Conservation (phyloP, 1,140 invertebrate species). For the Heliconius nattereri region DNA sequence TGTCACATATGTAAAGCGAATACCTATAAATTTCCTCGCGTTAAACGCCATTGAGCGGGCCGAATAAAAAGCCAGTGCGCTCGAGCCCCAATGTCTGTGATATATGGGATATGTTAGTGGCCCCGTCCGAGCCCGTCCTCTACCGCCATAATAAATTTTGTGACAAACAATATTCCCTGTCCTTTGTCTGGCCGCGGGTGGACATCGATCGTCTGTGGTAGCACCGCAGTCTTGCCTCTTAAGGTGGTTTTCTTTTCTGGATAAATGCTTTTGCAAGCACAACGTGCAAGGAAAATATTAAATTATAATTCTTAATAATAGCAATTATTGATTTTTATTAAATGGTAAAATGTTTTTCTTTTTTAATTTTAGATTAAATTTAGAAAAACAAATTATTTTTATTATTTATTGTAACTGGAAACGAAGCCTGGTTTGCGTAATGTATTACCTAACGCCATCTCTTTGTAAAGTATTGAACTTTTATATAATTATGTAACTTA, state of each 20-base stretch:
- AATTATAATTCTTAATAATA: not conserved
- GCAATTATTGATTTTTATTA: not conserved
- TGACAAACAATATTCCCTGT: constrained; percentile 76
- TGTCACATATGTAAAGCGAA: constrained; percentile 14
- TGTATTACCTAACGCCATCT: not conserved
- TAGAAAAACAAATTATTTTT: too few relatives aligned
- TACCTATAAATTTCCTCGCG: constrained; percentile 22
- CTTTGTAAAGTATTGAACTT: not conserved
- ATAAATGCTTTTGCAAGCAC: not conserved
- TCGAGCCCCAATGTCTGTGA: constrained; percentile 43
- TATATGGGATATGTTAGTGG: constrained; percentile 52
- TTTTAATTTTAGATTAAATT: too few relatives aligned
- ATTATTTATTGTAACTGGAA: too few relatives aligned
- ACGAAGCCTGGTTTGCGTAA: not conserved
- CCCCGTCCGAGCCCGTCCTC: constrained; percentile 47
- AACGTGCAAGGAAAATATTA: not conserved
- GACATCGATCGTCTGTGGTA: constrained; percentile 58
- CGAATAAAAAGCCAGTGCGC: constrained; percentile 31
- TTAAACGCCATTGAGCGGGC: constrained; percentile 10
- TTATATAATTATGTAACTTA: not conserved
- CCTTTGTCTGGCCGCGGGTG: constrained; percentile 65
- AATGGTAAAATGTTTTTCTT: too few relatives aligned
- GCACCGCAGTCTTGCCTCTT: constrained; percentile 40
- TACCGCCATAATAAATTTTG: constrained; percentile 74
- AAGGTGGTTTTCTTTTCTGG: constrained; percentile 18